Evolutionary conservation across 2,888 invertebrate genomes (phyloP), one percentile per base, ranked within the genome.

Genomic region (Melieria picta): DNA sequence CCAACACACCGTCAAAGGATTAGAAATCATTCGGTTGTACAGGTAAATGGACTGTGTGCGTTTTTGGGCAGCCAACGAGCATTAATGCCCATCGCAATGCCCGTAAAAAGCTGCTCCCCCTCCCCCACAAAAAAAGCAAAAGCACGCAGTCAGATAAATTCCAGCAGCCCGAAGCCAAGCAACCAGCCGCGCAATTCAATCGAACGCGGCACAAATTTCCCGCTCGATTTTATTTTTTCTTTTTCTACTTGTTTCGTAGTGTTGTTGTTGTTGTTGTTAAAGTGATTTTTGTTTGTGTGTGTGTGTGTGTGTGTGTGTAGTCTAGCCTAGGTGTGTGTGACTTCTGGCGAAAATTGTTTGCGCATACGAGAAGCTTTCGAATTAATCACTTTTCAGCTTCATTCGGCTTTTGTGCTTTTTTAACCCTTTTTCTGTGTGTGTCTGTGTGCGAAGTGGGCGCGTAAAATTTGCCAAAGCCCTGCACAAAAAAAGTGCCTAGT

Each of bases 11-110:
- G 68, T 76, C 71, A 76, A 77, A 77, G 79, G 82, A 79, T 83
- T 83, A 82, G 81, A 79, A 84, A 79, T 84, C 83, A 84, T 82
- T 84, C 84, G 83, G 79, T 84, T 84, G 84, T 82, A 78, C 82
- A 84, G 83, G 84, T 84, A 84, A 84, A 84, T 84, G 83, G 83
- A 83, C 81, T 83, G 84, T 78, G 81, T 81, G 80, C 78, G 79
- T 81, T 80, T 69, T 10, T 65, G 10, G 42, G 57, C 43, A 11
- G 16, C 58, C 4, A 10, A 10, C 42, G 45, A 30, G 57, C 48
- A 43, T 67, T 60, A 52, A 45, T 67, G 67, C 58, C 50, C 60
- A 43, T 67, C 52, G 43, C 48, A 7, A 45, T 4, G 42, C 16
- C 42, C 10, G 16, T 16, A 16, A 16, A 16, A 16, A 16, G 16